Evolutionary conservation across 2,113 vertebrate species (phyloP).

Genomic region (Takifugu flavidus): DNA sequence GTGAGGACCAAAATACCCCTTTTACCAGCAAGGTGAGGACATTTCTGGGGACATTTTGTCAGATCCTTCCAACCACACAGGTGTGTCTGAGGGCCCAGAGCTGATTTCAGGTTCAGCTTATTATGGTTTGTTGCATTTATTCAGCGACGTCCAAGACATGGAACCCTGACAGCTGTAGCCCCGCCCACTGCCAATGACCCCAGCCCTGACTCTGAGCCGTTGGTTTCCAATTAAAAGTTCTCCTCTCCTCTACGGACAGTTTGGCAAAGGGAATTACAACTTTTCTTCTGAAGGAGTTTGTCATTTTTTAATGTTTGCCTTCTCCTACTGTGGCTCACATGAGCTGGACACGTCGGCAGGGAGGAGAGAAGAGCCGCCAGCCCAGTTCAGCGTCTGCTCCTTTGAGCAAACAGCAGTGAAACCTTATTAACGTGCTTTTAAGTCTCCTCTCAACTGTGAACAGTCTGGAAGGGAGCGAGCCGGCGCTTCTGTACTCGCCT

Average conservation of each 20-base stretch:
- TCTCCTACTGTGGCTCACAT: neutral
- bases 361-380: no score
- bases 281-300: slow-evolving; percentile 11
- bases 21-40: no score
- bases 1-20: slow-evolving; percentile 25
- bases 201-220: slow-evolving; percentile 9
- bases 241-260: slow-evolving; percentile 26
- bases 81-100: no score
- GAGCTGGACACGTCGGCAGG: neutral
- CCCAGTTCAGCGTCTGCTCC: neutral
- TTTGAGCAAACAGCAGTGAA: neutral
- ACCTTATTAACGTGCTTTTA: no score
- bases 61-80: no score
- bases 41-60: no score
- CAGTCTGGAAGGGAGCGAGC: neutral
- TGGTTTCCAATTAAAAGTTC: slow-evolving; percentile 40
- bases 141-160: slow-evolving; percentile 14
- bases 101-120: neutral
- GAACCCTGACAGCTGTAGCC: slow-evolving; percentile 25
- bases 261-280: slow-evolving; percentile 24
- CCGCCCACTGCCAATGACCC: slow-evolving; percentile 1
- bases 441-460: no score
- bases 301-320: slow-evolving; percentile 15
- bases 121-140: neutral
- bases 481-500: slow-evolving; percentile 82